phyloP scores from a whole-genome alignment of 2,888 invertebrate species.

The Andrena haemorrhoa region DNA sequence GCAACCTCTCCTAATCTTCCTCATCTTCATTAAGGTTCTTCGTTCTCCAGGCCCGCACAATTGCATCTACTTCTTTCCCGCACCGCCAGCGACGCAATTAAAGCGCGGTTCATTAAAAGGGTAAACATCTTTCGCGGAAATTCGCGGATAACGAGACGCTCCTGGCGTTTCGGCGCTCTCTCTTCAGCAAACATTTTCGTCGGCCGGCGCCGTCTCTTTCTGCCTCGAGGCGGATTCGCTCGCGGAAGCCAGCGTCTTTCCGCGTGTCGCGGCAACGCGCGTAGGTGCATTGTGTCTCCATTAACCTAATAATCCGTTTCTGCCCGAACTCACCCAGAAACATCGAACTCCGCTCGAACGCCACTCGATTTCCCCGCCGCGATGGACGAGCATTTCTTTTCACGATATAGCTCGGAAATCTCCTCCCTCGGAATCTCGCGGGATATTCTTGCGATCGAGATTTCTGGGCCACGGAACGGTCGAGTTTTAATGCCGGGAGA shows the following conservation, averaged over 20 bases:
- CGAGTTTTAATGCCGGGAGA: too few species aligned
- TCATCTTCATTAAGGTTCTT: neutral
- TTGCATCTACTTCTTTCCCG: neutral
- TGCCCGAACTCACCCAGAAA: conserved; percentile 5
- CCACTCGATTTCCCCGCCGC: neutral
- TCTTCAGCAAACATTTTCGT: neutral
- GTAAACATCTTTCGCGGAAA: conserved; percentile 25
- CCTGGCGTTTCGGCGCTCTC: conserved; percentile 14
- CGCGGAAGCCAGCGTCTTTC: conserved; percentile 4
- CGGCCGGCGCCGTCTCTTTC: neutral
- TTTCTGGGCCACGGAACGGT: too few species aligned
- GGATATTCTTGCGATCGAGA: too few species aligned
- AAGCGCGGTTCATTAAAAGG: conserved; percentile 30
- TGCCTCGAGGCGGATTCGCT: neutral
- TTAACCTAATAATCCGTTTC: conserved; percentile 52
- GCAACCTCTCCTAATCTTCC: neutral
- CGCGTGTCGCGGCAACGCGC: conserved; percentile 17
- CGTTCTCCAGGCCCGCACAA: neutral
- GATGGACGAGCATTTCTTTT: too few species aligned
- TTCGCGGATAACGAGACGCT: conserved; percentile 45
- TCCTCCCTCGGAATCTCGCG: too few species aligned
- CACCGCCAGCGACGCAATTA: conserved; percentile 38
- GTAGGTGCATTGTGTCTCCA: conserved; percentile 32
- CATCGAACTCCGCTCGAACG: neutral
- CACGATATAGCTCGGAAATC: too few species aligned